These are phyloP conservation scores for Dynastes grantii DNA, from an alignment of 2,888 invertebrate genomes.

Conservation along the genomic window DNA sequence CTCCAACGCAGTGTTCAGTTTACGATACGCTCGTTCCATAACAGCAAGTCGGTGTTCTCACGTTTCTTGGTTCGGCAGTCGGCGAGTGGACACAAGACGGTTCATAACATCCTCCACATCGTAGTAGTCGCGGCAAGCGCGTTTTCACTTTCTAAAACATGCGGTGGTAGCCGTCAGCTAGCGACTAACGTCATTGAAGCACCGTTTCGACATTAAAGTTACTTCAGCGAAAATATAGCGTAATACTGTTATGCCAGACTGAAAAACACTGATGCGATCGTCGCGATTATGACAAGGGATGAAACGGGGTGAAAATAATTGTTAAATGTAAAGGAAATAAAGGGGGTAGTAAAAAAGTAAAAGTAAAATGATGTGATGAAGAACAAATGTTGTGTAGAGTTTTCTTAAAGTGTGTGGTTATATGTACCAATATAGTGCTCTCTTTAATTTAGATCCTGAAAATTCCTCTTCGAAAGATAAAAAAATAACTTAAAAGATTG, in stretches of 20 bases:
- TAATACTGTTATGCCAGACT: no score
- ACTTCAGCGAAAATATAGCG: background rate
- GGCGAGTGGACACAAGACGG: slow-evolving; percentile 30
- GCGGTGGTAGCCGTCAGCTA: slow-evolving; percentile 4
- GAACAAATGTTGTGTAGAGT: no score
- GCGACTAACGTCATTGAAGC: slow-evolving; percentile 24
- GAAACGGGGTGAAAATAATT: no score
- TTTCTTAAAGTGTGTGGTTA: no score
- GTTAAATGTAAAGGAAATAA: no score
- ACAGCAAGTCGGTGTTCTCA: slow-evolving; percentile 20
- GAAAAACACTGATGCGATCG: background rate
- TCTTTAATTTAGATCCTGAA: no score
- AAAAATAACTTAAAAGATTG: background rate
- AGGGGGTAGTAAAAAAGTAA: no score
- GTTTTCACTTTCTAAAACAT: slow-evolving; percentile 47
- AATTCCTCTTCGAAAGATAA: no score
- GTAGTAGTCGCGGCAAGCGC: background rate
- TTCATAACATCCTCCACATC: slow-evolving; percentile 21
- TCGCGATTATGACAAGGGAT: background rate
- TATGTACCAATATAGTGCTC: no score
- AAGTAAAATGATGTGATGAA: no score
- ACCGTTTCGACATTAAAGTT: slow-evolving; percentile 28
- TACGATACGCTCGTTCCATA: slow-evolving; percentile 27
- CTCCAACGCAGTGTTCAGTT: slow-evolving; percentile 40
- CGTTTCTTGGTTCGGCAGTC: slow-evolving; percentile 15